phyloP scores from a whole-genome alignment of 2,797 vertebrate species.

The Okamejei kenojei region DNA sequence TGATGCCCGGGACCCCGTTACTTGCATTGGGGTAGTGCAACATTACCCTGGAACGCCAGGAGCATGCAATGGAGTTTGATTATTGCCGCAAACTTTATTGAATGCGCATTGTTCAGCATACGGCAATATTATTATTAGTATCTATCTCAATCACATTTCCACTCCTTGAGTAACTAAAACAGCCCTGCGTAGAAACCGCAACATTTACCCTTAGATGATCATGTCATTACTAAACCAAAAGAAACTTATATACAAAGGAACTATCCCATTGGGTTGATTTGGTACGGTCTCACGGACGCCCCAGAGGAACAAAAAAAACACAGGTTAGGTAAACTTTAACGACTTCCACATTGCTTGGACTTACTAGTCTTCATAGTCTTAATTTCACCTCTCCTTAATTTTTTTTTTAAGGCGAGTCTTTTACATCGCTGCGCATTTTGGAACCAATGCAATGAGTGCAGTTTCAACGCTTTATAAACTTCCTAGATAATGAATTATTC shows the following conservation, averaged over 20 bases:
- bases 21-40: neutral
- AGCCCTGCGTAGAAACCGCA: neutral
- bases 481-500: neutral
- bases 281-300: too few relatives aligned
- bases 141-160: neutral
- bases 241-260: neutral
- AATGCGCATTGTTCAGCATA: neutral
- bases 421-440: neutral
- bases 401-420: too few relatives aligned
- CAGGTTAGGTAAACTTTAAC: neutral
- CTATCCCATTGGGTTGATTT: neutral
- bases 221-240: neutral
- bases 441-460: neutral
- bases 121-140: neutral
- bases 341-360: neutral
- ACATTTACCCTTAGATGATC: too few relatives aligned
- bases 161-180: neutral
- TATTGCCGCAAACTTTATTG: neutral
- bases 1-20: neutral
- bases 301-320: neutral
- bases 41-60: neutral
- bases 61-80: neutral
- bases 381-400: too few relatives aligned
- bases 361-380: neutral
- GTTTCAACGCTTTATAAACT: neutral